Base-by-base conservation (phyloP, 2,113 vertebrate species). In the Nycticorax nycticorax region DNA sequence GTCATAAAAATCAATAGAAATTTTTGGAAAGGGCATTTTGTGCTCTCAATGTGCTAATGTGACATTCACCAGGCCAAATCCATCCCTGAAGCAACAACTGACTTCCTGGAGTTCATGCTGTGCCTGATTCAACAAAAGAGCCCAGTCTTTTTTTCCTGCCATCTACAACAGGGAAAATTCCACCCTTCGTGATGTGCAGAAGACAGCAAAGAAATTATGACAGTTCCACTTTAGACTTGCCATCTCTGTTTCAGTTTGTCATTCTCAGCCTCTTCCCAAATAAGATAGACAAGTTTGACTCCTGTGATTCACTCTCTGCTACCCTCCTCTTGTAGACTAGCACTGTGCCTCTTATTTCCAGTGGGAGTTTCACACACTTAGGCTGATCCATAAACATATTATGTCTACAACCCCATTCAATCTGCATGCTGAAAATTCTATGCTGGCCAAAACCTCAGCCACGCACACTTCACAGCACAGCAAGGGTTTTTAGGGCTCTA, bases 1-100 rank as follows among this genome's bases (percentile, higher is more conserved):
- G 89, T 88, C 92, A 89, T 59, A 79, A 93, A 95, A 93, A 95
- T 95, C 83, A 94, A 96, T 96, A 95, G 69, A 91, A 30, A 69
- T 37, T 76, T 94, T 87, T 84, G 85, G 66, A 96, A 96, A 95
- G 74, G 77, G 77, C 87, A 93, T 87, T 87, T 41, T 85, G 53
- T 89, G 69, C 57, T 94, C 66, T 37, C n/a, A 82, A 81, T 85
- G 80, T 89, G 89, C 73, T 92, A 96, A 96, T 92, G 72, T 95
- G 84, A 91, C 81, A 94, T 95, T 96, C 92, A 82, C 69, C 33
- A 39, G 52, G 26, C 81, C 73, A 88, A 75, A 95, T 85, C 71
- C 64, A 89, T 68, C 52, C 89, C 85, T 33, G 30, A 59, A 72
- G 64, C 74, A 92, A 52, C 50, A 84, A 7, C 30, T n/a, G 22